phyloP scores from a whole-genome alignment of 1,140 invertebrate species.

The Dolichoris vasculosae region DNA sequence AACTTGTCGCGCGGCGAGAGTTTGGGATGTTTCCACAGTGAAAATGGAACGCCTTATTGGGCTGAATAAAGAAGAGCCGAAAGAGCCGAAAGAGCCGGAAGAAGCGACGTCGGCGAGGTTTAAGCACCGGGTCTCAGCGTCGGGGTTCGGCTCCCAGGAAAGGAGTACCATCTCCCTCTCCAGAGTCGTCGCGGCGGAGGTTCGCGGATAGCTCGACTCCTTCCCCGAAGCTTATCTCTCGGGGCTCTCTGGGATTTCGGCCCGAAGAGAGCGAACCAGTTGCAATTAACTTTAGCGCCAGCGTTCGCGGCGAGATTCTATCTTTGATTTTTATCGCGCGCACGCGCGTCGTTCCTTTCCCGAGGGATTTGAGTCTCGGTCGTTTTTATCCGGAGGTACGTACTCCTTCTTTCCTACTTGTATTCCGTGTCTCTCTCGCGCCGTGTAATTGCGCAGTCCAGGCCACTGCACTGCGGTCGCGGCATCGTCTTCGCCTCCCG shows the following conservation, averaged over 20 bases:
- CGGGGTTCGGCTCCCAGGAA: not conserved
- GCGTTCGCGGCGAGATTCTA: not conserved
- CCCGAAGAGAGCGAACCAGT: not conserved
- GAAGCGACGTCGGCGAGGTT: too few relatives aligned
- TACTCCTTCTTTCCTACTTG: not conserved
- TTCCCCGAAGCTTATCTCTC: not conserved
- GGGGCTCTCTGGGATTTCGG: not conserved
- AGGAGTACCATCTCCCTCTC: not conserved
- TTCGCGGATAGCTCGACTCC: not conserved
- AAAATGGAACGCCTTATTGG: not conserved
- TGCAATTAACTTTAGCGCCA: slow-evolving; percentile 22
- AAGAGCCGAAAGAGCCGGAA: too few relatives aligned
- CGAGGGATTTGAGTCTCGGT: not conserved
- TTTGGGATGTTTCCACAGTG: too few relatives aligned
- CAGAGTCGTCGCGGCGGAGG: not conserved
- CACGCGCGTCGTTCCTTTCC: slow-evolving; percentile 8
- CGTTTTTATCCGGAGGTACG: not conserved
- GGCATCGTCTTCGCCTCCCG: slow-evolving; percentile 23
- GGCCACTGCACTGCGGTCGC: slow-evolving; percentile 36
- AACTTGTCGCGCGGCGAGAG: too few relatives aligned
- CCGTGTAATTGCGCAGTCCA: slow-evolving; percentile 22
- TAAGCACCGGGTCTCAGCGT: too few relatives aligned
- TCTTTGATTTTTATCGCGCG: slow-evolving; percentile 16
- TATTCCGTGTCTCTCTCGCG: not conserved
- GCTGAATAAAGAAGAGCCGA: not conserved